Percentiles rank a stretch among this genome's conserved stretches.
Evolutionary conservation across 2,888 invertebrate species (phyloP).

Genomic region (Tubulanus polymorphus): DNA sequence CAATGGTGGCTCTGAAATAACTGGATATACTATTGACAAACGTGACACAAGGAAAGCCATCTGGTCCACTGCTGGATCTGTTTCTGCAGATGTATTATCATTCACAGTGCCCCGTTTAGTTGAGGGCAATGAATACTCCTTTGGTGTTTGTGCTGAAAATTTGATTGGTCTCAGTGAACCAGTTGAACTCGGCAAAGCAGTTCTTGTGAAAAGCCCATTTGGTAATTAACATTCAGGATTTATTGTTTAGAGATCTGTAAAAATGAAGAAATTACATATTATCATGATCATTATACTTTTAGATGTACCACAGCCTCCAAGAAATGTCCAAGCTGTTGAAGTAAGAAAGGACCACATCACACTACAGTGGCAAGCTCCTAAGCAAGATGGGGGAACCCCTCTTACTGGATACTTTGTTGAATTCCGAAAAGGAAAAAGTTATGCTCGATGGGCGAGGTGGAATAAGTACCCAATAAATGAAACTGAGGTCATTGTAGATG

Average conservation of each 20-base stretch:
- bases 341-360: conserved; percentile 38
- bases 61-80: conserved; percentile 68
- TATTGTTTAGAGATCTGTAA: no score
- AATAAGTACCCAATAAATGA: neutral
- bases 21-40: conserved; percentile 43
- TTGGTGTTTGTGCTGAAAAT: conserved; percentile 81
- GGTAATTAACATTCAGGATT: conserved; percentile 26
- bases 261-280: no score
- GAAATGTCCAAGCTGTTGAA: conserved; percentile 39
- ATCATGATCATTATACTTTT: no score
- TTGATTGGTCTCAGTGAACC: conserved; percentile 90
- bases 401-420: conserved; percentile 86
- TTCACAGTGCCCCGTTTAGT: conserved; percentile 58
- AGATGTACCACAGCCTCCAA: conserved; percentile 47
- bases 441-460: neutral
- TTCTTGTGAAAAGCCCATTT: conserved; percentile 34
- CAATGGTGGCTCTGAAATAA: conserved; percentile 45
- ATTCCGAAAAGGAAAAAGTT: conserved; percentile 60
- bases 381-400: conserved; percentile 82
- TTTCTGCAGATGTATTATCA: conserved; percentile 32
- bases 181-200: conserved; percentile 58
- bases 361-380: conserved; percentile 48
- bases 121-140: conserved; percentile 88
- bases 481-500: conserved; percentile 2
- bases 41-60: conserved; percentile 66